Conservation (phyloP, 2,797 vertebrate species). For the Molossus alvarezi region DNA sequence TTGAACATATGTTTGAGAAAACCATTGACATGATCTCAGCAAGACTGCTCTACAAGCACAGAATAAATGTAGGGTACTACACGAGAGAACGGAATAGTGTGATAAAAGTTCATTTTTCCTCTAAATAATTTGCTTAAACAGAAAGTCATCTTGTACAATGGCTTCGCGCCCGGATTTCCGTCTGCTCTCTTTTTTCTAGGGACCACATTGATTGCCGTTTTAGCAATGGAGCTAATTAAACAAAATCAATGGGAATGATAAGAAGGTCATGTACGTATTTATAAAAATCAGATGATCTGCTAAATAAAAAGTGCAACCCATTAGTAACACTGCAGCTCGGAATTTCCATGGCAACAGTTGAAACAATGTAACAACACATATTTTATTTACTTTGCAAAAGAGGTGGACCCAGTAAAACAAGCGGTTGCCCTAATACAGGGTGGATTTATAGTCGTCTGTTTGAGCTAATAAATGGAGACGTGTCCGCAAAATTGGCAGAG, state of each 20-base stretch:
- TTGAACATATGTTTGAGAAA: slow-evolving; percentile 72
- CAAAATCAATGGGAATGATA: slow-evolving; percentile 87
- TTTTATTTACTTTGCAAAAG: slow-evolving; percentile 88
- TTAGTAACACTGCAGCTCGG: slow-evolving; percentile 86
- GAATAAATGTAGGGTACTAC: slow-evolving; percentile 80
- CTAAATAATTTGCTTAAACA: slow-evolving; percentile 78
- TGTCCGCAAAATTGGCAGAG: slow-evolving; percentile 79
- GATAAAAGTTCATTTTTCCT: slow-evolving; percentile 79
- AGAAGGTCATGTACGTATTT: slow-evolving; percentile 86
- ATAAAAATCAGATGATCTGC: slow-evolving; percentile 87
- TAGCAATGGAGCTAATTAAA: slow-evolving; percentile 85
- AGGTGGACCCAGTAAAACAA: slow-evolving; percentile 80
- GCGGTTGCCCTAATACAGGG: slow-evolving; percentile 80
- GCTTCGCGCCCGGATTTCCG: slow-evolving; percentile 73
- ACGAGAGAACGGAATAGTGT: slow-evolving; percentile 76
- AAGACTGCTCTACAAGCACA: slow-evolving; percentile 62
- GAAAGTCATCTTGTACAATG: slow-evolving; percentile 79
- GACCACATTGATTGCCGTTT: slow-evolving; percentile 80
- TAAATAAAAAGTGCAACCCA: slow-evolving; percentile 88
- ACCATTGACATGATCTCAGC: slow-evolving; percentile 38
- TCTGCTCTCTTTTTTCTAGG: slow-evolving; percentile 81
- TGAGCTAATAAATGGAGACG: slow-evolving; percentile 78
- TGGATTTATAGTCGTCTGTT: slow-evolving; percentile 83
- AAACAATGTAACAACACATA: slow-evolving; percentile 86
- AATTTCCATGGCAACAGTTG: slow-evolving; percentile 85